These are phyloP conservation scores for Thalassophryne amazonica DNA, from an alignment of 2,797 vertebrate genomes.

Conservation along the genomic window DNA sequence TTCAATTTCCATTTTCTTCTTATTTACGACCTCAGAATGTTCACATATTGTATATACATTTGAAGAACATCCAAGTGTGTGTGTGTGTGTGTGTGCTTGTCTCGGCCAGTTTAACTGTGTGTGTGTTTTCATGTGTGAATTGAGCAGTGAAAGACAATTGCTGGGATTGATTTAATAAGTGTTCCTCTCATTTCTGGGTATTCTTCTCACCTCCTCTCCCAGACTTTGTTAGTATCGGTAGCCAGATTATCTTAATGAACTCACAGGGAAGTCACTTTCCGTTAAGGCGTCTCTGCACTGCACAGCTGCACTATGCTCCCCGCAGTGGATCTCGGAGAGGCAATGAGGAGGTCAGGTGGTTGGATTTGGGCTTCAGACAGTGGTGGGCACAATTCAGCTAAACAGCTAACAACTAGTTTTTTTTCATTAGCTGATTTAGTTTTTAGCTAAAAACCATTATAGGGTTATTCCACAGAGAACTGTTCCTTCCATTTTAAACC, in stretches of 20 bases:
- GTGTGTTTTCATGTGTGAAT: slow-evolving; percentile 35
- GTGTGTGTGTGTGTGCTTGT: slow-evolving; percentile 14
- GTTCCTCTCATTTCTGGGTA: slow-evolving; percentile 79
- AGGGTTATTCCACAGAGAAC: no score
- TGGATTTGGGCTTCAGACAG: no score
- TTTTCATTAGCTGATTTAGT: no score
- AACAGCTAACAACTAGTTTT: no score
- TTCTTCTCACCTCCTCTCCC: slow-evolving; percentile 73
- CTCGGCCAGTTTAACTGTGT: slow-evolving; percentile 2
- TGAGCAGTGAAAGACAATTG: slow-evolving; percentile 61
- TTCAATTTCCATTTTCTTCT: neutral
- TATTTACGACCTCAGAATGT: neutral
- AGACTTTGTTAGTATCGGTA: slow-evolving; percentile 81
- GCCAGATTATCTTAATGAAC: slow-evolving; percentile 83
- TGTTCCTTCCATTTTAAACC: no score
- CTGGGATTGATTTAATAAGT: slow-evolving; percentile 79
- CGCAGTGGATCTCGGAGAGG: neutral
- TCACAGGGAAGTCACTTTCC: slow-evolving; percentile 76
- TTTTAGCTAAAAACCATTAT: no score
- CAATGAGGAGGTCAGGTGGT: neutral
- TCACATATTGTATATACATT: no score
- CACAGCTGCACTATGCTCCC: slow-evolving; percentile 5
- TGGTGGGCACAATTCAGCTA: no score
- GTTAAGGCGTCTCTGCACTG: slow-evolving; percentile 28
- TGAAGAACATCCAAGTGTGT: no score